These are phyloP conservation scores for Ceratosolen fusciceps DNA, from an alignment of 1,140 invertebrate species.

Conservation along the genomic window DNA sequence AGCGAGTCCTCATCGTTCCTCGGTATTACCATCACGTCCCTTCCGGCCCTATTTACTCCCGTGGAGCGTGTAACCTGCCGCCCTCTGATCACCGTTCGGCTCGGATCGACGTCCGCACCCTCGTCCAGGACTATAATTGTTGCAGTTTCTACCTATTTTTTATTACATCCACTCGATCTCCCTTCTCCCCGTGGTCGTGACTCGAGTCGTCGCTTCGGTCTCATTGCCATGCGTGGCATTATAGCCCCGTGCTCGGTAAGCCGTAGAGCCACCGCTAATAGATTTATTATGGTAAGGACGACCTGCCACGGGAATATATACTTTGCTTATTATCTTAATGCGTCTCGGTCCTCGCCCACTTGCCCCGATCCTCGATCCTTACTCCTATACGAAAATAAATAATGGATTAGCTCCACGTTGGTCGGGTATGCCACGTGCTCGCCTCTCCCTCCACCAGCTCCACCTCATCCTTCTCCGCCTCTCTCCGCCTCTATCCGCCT, in stretches of 20 bases:
- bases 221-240: not conserved
- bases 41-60: conserved; percentile 37
- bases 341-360: no score
- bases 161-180: not conserved
- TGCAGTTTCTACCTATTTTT: conserved; percentile 6
- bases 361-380: no score
- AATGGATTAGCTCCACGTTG: not conserved
- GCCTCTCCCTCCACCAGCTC: no score
- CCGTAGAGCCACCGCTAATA: not conserved
- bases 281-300: conserved; percentile 14
- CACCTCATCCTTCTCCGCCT: not conserved
- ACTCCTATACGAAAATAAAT: not conserved
- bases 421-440: no score
- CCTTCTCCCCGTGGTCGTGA: not conserved
- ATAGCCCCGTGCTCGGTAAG: not conserved
- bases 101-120: not conserved
- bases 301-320: not conserved
- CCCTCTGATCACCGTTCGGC: conserved; percentile 12
- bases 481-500: not conserved
- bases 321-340: not conserved
- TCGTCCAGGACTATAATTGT: conserved; percentile 1
- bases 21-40: not conserved
- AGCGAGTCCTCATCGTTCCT: not conserved
- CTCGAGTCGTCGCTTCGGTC: conserved; percentile 3
- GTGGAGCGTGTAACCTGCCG: conserved; percentile 18